These are phyloP conservation scores for Actinopyga echinites DNA, from an alignment of 53 echinoderm and acorn worm species.

Conservation along the genomic window DNA sequence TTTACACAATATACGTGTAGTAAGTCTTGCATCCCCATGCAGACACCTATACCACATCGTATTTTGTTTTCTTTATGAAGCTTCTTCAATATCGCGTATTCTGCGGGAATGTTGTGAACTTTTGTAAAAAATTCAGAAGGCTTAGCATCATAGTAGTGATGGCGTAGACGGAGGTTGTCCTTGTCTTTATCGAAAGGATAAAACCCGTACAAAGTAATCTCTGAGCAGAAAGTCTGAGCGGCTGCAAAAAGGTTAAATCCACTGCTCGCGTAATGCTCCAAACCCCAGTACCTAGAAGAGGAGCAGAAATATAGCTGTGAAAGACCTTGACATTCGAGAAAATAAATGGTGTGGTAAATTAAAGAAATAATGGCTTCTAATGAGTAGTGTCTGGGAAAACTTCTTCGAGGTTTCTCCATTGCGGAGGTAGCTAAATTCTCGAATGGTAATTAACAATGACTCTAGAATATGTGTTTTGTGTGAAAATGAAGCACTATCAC, in stretches of 20 bases:
- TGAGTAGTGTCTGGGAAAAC: too few species aligned
- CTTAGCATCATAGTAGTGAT: slow-evolving; percentile 66
- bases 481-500: too few species aligned
- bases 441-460: too few species aligned
- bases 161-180: slow-evolving; percentile 40
- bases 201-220: slow-evolving; percentile 73
- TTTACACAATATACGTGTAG: too few species aligned
- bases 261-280: slow-evolving; percentile 60
- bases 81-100: slow-evolving; percentile 4
- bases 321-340: too few species aligned
- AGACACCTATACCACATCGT: background rate
- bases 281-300: slow-evolving; percentile 37
- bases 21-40: too few species aligned
- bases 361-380: too few species aligned
- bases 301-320: background rate
- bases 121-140: slow-evolving; percentile 59
- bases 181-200: slow-evolving; percentile 65
- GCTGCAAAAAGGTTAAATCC: slow-evolving; percentile 70
- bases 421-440: too few species aligned
- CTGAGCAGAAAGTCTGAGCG: slow-evolving; percentile 66
- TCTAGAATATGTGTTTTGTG: too few species aligned
- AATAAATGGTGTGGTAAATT: too few species aligned
- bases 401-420: too few species aligned
- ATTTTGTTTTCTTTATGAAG: slow-evolving; percentile 16
- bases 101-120: slow-evolving; percentile 60